These are phyloP conservation scores for Eudyptes chrysolophus DNA, from an alignment of 2,113 vertebrate genomes.

Conservation along the genomic window DNA sequence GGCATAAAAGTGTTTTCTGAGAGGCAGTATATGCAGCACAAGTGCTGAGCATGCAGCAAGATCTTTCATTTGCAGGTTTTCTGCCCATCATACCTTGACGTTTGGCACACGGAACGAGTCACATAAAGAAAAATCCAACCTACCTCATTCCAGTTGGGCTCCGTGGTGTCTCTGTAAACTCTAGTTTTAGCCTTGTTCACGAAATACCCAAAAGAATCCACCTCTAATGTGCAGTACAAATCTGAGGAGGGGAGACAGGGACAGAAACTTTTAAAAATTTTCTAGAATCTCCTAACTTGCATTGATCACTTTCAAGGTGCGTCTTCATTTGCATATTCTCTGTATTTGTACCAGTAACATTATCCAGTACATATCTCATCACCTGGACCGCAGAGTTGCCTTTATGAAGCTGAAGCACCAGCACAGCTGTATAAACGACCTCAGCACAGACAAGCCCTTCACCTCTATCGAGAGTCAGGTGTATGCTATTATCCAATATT, in stretches of 20 bases:
- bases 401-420: not conserved
- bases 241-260: constrained; percentile 67
- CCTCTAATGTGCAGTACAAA: constrained; percentile 92
- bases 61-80: not conserved
- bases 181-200: constrained; percentile 97
- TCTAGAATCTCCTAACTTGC: not conserved
- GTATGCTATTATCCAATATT: not conserved
- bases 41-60: not conserved
- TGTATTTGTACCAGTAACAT: not conserved
- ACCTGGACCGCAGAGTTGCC: not conserved
- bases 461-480: not conserved
- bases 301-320: not conserved
- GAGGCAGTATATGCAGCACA: not conserved
- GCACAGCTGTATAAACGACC: not conserved
- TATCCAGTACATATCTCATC: not conserved
- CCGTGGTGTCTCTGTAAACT: constrained; percentile 89
- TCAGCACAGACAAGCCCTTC: not conserved
- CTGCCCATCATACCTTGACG: accelerated
- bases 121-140: not conserved
- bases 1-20: not conserved
- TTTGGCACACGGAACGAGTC: not conserved
- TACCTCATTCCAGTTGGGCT: constrained; percentile 97
- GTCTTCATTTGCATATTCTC: not conserved
- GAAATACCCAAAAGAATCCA: constrained; percentile 96
- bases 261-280: not conserved